Evolutionary conservation across 2,888 invertebrate genomes (phyloP).

Genomic region (Catocala fraxini): DNA sequence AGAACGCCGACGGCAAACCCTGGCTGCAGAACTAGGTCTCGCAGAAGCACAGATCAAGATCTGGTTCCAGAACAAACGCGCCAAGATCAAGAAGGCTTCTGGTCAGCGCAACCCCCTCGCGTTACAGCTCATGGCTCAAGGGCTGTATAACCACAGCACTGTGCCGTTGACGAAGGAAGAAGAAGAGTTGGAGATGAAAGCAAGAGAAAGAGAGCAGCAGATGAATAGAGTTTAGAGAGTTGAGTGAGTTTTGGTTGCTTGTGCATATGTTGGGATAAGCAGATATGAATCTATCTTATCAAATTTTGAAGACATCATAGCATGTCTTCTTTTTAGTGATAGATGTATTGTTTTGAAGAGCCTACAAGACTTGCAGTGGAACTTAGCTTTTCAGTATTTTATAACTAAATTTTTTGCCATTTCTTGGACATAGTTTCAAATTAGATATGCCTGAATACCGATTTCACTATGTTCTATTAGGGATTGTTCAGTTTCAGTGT

Average conservation of each 20-base stretch:
- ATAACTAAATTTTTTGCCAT: too few relatives aligned
- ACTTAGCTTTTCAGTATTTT: too few relatives aligned
- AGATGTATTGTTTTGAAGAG: too few relatives aligned
- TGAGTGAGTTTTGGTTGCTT: conserved; percentile 35
- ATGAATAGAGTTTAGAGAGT: conserved; percentile 64
- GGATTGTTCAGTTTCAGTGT: too few relatives aligned
- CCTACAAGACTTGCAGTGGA: too few relatives aligned
- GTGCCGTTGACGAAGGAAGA: conserved; percentile 91
- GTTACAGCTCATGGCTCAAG: conserved; percentile 97
- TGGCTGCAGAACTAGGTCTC: conserved; percentile 96
- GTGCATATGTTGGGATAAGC: conserved; percentile 7
- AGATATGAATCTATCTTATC: too few relatives aligned
- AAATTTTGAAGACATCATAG: too few relatives aligned
- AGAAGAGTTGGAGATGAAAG: conserved; percentile 89
- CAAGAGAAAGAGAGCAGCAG: conserved; percentile 76
- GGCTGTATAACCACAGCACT: conserved; percentile 94
- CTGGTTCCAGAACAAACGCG: conserved; percentile 99
- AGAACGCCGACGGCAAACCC: conserved; percentile 95
- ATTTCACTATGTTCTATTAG: too few relatives aligned
- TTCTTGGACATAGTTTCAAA: too few relatives aligned
- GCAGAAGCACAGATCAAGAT: conserved; percentile 99
- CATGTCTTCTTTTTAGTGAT: too few relatives aligned
- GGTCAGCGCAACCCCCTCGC: conserved; percentile 96
- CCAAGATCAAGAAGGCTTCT: conserved; percentile 97
- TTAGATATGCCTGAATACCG: too few relatives aligned